Conservation (phyloP, 2,113 vertebrate genomes). For the Peucedramus taeniatus region DNA sequence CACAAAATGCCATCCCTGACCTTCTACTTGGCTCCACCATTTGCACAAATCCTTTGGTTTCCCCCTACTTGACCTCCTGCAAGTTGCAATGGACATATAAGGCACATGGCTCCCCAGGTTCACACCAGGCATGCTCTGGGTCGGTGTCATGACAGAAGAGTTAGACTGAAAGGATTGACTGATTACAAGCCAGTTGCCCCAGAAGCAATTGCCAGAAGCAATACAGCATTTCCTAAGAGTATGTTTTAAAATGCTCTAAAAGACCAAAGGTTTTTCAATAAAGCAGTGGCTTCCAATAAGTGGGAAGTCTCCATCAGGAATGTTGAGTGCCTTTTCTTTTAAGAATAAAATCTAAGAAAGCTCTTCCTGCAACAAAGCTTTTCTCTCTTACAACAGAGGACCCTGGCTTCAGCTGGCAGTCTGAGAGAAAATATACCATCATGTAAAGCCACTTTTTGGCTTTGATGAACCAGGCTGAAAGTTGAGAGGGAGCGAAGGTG, state of each 20-base stretch:
- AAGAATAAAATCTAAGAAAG: background rate
- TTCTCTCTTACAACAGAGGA: background rate
- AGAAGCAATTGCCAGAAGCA: too few species aligned
- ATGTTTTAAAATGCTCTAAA: slow-evolving; percentile 7
- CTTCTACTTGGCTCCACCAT: slow-evolving; percentile 52
- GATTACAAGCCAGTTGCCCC: slow-evolving; percentile 44
- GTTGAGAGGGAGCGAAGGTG: background rate
- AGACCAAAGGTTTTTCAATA: background rate
- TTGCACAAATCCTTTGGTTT: slow-evolving; percentile 59
- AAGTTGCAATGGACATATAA: slow-evolving; percentile 48
- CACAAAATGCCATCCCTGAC: slow-evolving; percentile 63
- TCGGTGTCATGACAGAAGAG: background rate
- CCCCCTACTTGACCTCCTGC: slow-evolving; percentile 38
- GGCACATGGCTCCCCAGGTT: slow-evolving; percentile 30
- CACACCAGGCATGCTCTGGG: slow-evolving; percentile 2
- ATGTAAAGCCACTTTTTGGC: background rate
- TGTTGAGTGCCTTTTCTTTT: background rate
- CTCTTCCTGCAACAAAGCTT: background rate
- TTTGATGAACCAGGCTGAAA: background rate
- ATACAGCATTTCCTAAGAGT: background rate
- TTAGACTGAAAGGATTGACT: background rate
- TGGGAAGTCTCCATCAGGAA: background rate
- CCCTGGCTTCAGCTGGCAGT: background rate
- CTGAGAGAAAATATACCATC: background rate
- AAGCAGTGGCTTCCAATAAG: background rate